A percentile compares a stretch with the other conserved stretches of the same genome.
phyloP scores from a whole-genome alignment of 2,113 vertebrate species.

The Pachycephala philippinensis region DNA sequence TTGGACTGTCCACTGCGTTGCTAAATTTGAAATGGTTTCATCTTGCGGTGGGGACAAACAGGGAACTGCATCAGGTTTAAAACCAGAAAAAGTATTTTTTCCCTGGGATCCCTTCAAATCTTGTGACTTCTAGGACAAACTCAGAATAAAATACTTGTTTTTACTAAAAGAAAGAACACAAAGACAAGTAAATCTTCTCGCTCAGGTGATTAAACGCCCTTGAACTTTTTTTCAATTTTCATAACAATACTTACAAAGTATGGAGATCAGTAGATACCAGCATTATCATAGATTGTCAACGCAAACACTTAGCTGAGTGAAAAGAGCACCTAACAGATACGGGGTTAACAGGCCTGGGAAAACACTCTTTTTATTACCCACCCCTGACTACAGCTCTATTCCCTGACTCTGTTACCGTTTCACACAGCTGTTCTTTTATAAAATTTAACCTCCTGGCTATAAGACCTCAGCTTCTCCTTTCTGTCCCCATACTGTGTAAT shows the following conservation, averaged over 20 bases:
- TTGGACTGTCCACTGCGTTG: not conserved
- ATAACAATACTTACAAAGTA: not conserved
- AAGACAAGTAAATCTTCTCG: not conserved
- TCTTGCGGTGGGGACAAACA: not conserved
- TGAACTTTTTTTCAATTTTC: not conserved
- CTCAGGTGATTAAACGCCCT: not conserved
- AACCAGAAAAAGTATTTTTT: not conserved
- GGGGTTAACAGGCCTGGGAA: not conserved
- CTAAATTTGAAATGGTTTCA: not conserved
- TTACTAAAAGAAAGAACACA: not conserved
- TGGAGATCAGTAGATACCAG: not conserved
- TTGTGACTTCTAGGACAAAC: not conserved
- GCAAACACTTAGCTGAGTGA: not conserved
- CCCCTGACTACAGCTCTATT: not conserved
- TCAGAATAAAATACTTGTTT: not conserved
- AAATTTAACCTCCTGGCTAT: not conserved
- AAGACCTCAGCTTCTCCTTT: not conserved
- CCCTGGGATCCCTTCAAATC: not conserved
- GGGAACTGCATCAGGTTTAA: not conserved
- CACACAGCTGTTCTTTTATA: not conserved
- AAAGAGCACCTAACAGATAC: not conserved
- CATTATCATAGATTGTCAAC: not conserved
- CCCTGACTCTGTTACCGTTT: not conserved
- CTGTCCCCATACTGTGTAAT: not conserved
- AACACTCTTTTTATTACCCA: not conserved